phyloP scores from a whole-genome alignment of 2,888 invertebrate genomes.

The Spilarctia lutea region DNA sequence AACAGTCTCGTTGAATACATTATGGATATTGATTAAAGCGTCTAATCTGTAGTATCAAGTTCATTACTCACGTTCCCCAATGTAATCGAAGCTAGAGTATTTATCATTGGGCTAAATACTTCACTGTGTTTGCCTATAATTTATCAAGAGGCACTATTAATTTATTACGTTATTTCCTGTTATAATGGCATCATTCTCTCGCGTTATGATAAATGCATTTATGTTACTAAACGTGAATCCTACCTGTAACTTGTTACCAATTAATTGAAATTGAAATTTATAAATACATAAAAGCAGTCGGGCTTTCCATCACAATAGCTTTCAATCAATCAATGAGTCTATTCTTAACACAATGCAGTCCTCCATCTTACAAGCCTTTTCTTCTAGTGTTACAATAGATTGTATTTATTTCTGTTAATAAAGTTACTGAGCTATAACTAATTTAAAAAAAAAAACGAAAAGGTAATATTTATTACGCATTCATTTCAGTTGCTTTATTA shows the following conservation, averaged over 20 bases:
- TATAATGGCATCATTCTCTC: not conserved
- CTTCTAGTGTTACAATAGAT: not conserved
- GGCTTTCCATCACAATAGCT: not conserved
- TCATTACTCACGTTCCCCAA: conserved; percentile 54
- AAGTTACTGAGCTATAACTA: not conserved
- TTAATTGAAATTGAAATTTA: not conserved
- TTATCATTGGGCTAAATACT: conserved; percentile 49
- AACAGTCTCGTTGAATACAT: conserved; percentile 57
- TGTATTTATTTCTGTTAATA: not conserved
- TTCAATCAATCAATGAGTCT: not conserved
- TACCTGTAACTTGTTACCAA: too few species aligned
- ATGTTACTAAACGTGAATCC: not conserved
- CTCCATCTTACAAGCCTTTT: not conserved
- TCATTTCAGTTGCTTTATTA: too few species aligned
- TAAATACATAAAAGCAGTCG: not conserved
- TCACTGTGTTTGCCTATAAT: conserved; percentile 36
- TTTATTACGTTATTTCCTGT: conserved; percentile 25
- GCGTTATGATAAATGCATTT: not conserved
- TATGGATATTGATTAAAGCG: conserved; percentile 58
- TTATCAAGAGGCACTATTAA: conserved; percentile 39
- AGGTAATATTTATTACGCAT: too few species aligned
- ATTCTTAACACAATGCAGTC: not conserved
- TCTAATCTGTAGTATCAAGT: conserved; percentile 54
- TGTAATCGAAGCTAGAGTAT: conserved; percentile 47
- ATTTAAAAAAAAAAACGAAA: not conserved